These are phyloP conservation scores for Erythrolamprus reginae DNA, from an alignment of 2,113 vertebrate species.

Conservation along the genomic window DNA sequence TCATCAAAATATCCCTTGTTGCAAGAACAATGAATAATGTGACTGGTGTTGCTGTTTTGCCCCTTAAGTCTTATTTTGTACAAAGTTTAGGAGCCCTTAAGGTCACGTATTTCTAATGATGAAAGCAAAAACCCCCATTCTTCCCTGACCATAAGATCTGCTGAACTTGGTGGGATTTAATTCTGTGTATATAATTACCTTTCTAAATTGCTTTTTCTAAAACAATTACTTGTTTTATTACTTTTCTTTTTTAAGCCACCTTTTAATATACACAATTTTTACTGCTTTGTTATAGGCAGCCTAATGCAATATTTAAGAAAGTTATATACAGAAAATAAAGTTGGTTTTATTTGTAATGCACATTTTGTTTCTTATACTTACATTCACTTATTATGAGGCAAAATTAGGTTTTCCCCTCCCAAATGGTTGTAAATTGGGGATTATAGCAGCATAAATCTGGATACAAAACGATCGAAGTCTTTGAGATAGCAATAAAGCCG, in stretches of 20 bases:
- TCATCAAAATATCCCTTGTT: constrained; percentile 4
- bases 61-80: background rate
- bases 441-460: background rate
- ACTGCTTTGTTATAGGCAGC: background rate
- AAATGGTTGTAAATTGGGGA: background rate
- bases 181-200: background rate
- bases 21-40: background rate
- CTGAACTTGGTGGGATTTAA: no score
- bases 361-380: background rate
- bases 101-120: background rate
- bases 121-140: background rate
- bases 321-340: background rate
- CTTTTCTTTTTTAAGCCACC: background rate
- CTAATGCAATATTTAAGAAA: background rate
- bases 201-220: background rate
- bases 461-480: background rate
- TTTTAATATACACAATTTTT: background rate
- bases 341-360: background rate
- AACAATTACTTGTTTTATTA: background rate
- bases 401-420: background rate
- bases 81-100: background rate
- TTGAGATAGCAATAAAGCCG: background rate
- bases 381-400: background rate
- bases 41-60: background rate
- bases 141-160: background rate